A percentile compares a stretch with the other conserved stretches of the same genome.
These are phyloP conservation scores for Macquaria australasica DNA, from an alignment of 2,113 vertebrate species.

Conservation along the genomic window DNA sequence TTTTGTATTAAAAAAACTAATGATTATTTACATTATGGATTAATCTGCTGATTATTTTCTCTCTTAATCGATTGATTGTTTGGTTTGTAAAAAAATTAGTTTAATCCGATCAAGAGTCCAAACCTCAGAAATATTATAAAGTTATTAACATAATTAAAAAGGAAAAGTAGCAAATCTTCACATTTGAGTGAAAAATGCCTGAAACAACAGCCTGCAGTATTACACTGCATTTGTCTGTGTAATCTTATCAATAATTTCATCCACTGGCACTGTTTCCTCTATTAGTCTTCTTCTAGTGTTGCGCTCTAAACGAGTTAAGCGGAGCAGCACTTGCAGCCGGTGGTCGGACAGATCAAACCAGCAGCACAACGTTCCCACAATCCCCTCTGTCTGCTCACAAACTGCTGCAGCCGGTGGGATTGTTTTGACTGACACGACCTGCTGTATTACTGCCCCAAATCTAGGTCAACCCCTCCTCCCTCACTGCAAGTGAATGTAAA, in stretches of 20 bases:
- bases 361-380: background rate
- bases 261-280: background rate
- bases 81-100: too few species aligned
- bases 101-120: too few species aligned
- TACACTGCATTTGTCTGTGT: background rate
- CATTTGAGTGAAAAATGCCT: too few species aligned
- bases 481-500: conserved; percentile 38
- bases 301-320: background rate
- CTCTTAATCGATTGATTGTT: too few species aligned
- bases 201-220: background rate
- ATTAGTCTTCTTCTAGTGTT: background rate
- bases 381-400: conserved; percentile 5
- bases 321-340: background rate
- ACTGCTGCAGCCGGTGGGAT: conserved; percentile 3
- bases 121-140: too few species aligned
- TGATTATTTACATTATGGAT: too few species aligned
- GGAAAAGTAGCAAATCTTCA: too few species aligned
- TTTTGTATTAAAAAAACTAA: too few species aligned
- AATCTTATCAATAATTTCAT: background rate
- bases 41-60: too few species aligned
- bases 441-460: conserved; percentile 21
- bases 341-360: background rate
- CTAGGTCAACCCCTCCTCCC: conserved; percentile 50
- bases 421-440: conserved; percentile 46
- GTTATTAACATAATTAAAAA: too few species aligned